Evolutionary conservation across 2,113 vertebrate species (phyloP).

Genomic region (Nothobranchius furzeri): DNA sequence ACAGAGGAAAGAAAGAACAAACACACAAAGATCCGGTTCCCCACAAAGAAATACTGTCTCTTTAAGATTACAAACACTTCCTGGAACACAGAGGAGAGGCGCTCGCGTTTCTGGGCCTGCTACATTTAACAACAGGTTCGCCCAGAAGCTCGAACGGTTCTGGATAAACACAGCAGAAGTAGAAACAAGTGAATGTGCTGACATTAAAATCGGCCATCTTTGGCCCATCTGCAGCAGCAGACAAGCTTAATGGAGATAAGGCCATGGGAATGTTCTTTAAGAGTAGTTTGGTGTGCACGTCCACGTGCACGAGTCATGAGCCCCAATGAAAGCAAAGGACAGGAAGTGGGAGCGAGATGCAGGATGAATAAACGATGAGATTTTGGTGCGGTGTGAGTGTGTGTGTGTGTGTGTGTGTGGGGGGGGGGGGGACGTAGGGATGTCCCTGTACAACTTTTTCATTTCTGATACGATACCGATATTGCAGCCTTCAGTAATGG

Average conservation of each 20-base stretch:
- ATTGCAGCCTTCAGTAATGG: no score
- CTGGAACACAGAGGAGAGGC: conserved; percentile 59
- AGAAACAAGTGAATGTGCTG: conserved; percentile 35
- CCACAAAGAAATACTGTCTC: conserved; percentile 77
- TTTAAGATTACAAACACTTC: conserved; percentile 67
- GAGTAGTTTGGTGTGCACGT: background rate
- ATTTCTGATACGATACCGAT: no score
- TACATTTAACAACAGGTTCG: conserved; percentile 40
- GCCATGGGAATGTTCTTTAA: conserved; percentile 44
- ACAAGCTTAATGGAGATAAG: conserved; percentile 37
- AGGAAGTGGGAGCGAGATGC: conserved; percentile 56
- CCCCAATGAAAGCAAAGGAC: conserved; percentile 1
- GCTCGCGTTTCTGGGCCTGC: conserved; percentile 48
- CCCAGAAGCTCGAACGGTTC: conserved; percentile 45
- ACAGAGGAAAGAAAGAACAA: background rate
- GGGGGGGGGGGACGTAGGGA: no score
- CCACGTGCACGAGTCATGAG: no score
- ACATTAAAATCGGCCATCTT: conserved; percentile 5
- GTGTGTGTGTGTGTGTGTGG: no score
- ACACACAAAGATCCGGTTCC: conserved; percentile 20
- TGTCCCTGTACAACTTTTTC: no score
- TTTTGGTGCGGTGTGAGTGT: no score
- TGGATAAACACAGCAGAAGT: conserved; percentile 3
- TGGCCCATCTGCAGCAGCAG: conserved; percentile 12
- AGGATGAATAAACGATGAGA: conserved; percentile 55